phyloP scores from a whole-genome alignment of 1,140 invertebrate genomes.

The Cotesia chilonis region DNA sequence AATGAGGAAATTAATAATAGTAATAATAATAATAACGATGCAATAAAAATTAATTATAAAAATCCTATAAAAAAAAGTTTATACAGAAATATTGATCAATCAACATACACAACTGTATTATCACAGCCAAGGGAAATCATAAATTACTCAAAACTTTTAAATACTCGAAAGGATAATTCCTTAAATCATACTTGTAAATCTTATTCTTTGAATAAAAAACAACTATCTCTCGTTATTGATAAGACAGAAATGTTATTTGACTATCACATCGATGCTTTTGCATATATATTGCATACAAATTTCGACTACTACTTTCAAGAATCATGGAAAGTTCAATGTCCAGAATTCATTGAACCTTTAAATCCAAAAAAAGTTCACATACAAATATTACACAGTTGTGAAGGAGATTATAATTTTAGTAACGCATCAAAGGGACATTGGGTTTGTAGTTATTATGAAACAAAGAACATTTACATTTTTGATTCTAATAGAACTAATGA shows the following conservation, averaged over 20 bases:
- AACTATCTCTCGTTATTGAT: too few relatives aligned
- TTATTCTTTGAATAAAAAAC: too few relatives aligned
- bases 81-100: too few relatives aligned
- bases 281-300: neutral
- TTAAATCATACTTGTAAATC: too few relatives aligned
- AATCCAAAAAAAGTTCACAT: conserved; percentile 10
- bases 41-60: too few relatives aligned
- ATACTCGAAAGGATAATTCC: too few relatives aligned
- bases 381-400: conserved; percentile 10
- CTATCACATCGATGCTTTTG: neutral
- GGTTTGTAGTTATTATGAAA: neutral
- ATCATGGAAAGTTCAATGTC: neutral
- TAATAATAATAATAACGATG: too few relatives aligned
- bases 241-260: neutral
- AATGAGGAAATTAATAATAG: too few relatives aligned
- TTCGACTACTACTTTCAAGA: neutral
- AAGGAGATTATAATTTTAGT: neutral
- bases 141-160: too few relatives aligned
- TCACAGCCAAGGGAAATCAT: too few relatives aligned
- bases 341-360: neutral
- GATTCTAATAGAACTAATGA: neutral
- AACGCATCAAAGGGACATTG: neutral
- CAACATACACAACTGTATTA: too few relatives aligned
- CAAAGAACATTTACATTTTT: neutral
- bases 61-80: too few relatives aligned